Evolutionary conservation across 2,888 invertebrate genomes (phyloP), one percentile per base, ranked within the genome.

Genomic region (Drosophila nigritarsus): DNA sequence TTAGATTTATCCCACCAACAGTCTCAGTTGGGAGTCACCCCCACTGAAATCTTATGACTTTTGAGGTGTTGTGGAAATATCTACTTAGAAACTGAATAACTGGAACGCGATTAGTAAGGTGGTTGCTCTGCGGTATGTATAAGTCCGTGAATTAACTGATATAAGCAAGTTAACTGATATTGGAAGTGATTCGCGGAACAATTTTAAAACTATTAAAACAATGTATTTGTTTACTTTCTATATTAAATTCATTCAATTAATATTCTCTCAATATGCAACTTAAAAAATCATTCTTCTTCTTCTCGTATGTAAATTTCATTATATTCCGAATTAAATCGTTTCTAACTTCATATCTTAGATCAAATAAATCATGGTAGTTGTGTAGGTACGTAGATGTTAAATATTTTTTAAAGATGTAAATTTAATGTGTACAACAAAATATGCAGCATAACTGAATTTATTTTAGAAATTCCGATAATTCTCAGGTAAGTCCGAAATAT

Each of bases 1-100:
- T 80, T 65, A 56, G 65, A 60, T 49, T 45, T 48, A 49, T 27
- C 53, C 61, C 38, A 32, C 32, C 11, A 8, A 45, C 42, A 27
- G 36, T 20, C 11, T 29, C 18, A n/a, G 36, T 18, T 36, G 30
- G 32, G 15, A 20, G 32, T 13, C 5, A 20, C 20, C 3, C 13
- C 29, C 5, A 1, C 15, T 34, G 20, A 49, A 56, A 49, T 75
- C 74, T 45, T 45, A 45, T 7, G 67, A 65, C 40, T 45, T 51
- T 65, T 29, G 11, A 29, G 20, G 24, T 15, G 45, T 48, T 56
- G 48, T 27, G n/a, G n/a, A 62, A 73, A 49, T 27, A 30, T 60
- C 11, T 61, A 20, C 40, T 56, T 56, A 20, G 20, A 56, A 45
- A 42, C 30, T 20, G 42, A 40, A 27, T 27, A 49, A 2, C 32